Base-by-base conservation (phyloP, 2,888 invertebrate genomes). In the Noctua comes region DNA sequence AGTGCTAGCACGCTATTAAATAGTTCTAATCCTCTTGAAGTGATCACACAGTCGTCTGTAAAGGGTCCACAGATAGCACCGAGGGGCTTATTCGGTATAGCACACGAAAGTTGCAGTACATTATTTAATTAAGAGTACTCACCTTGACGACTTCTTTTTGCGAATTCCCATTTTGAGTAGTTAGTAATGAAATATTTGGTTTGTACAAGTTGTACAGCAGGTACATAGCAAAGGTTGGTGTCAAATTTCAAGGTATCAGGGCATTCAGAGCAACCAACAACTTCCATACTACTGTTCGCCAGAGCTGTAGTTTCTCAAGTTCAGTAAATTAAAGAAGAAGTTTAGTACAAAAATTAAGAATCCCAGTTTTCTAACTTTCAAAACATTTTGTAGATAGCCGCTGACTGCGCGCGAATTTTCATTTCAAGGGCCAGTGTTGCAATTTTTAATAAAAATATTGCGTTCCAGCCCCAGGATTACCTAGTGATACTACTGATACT, bases 191-290 rank as follows among this genome's bases (percentile, higher is more conserved):
- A 40, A 70, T 51, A 48, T 82, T 70, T 36, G 31, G 40, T n/a
- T 82, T 66, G 51, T 40, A 13, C n/a, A 57, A 27, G 59, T 27
- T 16, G 27, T 62, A 40, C 18, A 59, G 31, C 64, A 64, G 16
- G 64, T 57, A 54, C 66, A 65, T 73, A 21, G 18, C 54, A 57
- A 57, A 62, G n/a, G 27, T 78, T 78, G 77, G 87, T 86, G 66
- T 87, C 88, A 71, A 80, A 76, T 88, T 87, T 81, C 87, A 68
- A 77, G 36, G 51, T 31, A 66, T 46, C 57, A 43, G 64, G 5
- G 27, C 24, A 51, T 62, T 46, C 40, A 43, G 31, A 72, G 24
- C 24, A 65, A 46, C 57, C 31, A 62, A 72, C 69, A 48, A 76
- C 48, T 71, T 54, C 57, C 77, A 83, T 77, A 66, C 8, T 76